Evolutionary conservation across 2,113 vertebrate species (phyloP).

Genomic region (Lichenostomus cassidix): DNA sequence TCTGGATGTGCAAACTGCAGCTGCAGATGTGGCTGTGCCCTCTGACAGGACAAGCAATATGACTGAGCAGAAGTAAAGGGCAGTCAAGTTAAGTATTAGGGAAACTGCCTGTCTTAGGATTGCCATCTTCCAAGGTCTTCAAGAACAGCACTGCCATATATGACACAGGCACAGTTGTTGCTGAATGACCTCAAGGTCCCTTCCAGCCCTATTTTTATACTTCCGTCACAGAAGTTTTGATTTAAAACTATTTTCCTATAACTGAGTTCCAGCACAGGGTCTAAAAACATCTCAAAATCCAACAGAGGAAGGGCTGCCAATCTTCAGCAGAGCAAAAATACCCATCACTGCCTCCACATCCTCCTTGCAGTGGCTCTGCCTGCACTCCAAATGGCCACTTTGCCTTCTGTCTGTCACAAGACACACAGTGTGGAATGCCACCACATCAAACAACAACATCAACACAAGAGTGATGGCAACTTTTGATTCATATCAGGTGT

Average conservation of each 20-base stretch:
- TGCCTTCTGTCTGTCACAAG: not conserved
- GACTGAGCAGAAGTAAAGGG: not conserved
- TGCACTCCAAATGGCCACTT: not conserved
- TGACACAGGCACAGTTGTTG: not conserved
- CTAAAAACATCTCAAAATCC: not conserved
- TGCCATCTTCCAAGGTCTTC: not conserved
- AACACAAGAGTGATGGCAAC: not conserved
- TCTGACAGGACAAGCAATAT: not conserved
- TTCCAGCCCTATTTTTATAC: slow-evolving; percentile 33
- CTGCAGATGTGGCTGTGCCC: not conserved
- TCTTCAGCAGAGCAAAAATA: not conserved
- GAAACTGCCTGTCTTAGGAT: not conserved
- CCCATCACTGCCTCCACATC: not conserved
- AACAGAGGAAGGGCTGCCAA: not conserved
- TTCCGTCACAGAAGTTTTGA: not conserved
- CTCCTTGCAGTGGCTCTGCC: not conserved
- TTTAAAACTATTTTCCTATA: slow-evolving; percentile 31
- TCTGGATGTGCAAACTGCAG: not conserved
- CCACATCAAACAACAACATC: not conserved
- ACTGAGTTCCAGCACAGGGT: not conserved
- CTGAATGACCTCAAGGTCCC: not conserved
- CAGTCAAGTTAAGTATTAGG: not conserved
- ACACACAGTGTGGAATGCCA: not conserved
- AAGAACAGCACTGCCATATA: slow-evolving; percentile 11
- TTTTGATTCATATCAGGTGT: not conserved